phyloP scores from a whole-genome alignment of 2,113 vertebrate genomes.

The Drymodes brunneopygia region DNA sequence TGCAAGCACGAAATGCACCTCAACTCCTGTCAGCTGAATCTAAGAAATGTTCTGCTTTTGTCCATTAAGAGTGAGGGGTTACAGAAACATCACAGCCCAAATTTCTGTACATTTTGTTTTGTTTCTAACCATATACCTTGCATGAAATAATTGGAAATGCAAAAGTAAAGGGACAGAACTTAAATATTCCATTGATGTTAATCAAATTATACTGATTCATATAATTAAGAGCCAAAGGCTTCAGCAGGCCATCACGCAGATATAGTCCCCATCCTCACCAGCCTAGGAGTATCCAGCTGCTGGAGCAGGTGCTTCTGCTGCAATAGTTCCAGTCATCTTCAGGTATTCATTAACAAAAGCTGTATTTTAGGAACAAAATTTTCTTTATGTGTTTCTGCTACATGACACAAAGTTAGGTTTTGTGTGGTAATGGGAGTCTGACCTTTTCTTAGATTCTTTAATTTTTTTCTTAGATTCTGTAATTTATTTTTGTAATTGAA shows the following conservation, averaged over 20 bases:
- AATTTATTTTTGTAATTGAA: background rate
- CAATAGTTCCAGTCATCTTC: background rate
- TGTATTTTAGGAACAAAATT: background rate
- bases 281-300: background rate
- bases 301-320: background rate
- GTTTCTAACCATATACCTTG: rapidly evolving
- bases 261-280: background rate
- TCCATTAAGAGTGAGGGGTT: background rate
- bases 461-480: background rate
- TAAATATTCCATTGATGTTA: background rate
- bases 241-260: background rate
- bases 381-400: background rate
- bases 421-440: background rate
- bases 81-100: background rate
- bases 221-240: background rate
- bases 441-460: background rate
- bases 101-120: background rate
- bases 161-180: background rate
- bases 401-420: background rate
- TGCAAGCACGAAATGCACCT: background rate
- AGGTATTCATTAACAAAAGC: background rate
- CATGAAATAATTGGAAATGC: background rate
- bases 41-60: background rate
- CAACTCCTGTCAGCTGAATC: background rate
- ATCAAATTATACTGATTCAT: background rate